Percentiles rank a stretch among this genome's conserved stretches.
phyloP scores from a whole-genome alignment of 1,140 invertebrate species.

The Stenopsyche tienmushanensis region DNA sequence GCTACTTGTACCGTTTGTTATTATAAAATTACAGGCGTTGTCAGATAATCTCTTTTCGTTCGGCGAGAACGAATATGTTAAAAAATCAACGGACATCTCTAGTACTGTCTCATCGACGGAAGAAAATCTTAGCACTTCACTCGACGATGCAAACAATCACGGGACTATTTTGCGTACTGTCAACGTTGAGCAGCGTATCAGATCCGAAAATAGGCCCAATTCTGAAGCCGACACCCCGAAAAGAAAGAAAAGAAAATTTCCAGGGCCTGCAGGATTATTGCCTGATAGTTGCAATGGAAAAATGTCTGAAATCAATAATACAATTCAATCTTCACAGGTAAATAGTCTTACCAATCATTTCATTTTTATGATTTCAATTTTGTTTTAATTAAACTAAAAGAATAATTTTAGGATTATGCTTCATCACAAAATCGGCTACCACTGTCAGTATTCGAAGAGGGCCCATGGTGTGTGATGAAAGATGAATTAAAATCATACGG shows the following conservation, averaged over 20 bases:
- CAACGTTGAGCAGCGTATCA: not conserved
- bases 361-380: too few relatives aligned
- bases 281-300: constrained; percentile 12
- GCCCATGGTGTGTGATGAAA: constrained; percentile 31
- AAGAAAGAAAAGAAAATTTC: constrained; percentile 39
- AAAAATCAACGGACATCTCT: not conserved
- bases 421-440: constrained; percentile 31
- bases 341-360: constrained; percentile 7
- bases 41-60: constrained; percentile 5
- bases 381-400: constrained; percentile 9
- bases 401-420: constrained; percentile 24
- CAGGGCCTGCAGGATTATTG: constrained; percentile 36
- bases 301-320: constrained; percentile 12
- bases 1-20: not conserved
- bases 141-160: not conserved
- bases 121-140: too few relatives aligned
- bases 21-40: constrained; percentile 15
- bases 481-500: constrained; percentile 17
- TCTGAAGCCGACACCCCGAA: not conserved
- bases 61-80: not conserved
- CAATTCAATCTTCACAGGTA: constrained; percentile 34
- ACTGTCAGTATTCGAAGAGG: constrained; percentile 30
- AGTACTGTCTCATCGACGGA: too few relatives aligned
- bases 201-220: not conserved
- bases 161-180: not conserved